These are phyloP conservation scores for Apistogramma diplotaenia DNA, from an alignment of 2,113 vertebrate species.

Conservation along the genomic window DNA sequence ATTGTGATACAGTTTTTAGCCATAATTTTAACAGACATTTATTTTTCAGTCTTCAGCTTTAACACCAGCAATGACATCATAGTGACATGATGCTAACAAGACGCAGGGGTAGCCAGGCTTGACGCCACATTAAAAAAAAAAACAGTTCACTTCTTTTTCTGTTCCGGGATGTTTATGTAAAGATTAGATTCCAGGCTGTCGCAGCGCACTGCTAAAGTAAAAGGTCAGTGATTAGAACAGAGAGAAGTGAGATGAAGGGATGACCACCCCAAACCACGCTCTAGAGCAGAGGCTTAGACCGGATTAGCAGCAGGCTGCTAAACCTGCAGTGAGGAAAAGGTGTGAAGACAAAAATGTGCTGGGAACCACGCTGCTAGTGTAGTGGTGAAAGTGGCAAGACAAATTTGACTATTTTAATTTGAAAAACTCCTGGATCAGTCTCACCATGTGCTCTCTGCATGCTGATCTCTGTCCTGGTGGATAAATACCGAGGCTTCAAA, in stretches of 20 bases:
- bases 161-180: slow-evolving; percentile 16
- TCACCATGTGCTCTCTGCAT: not conserved
- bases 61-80: not conserved
- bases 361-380: not conserved
- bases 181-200: slow-evolving; percentile 28
- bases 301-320: slow-evolving; percentile 49
- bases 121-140: not conserved
- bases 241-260: slow-evolving; percentile 20
- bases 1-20: no score
- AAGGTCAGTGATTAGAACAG: slow-evolving; percentile 11
- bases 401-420: not conserved
- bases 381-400: not conserved
- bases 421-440: not conserved
- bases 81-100: not conserved
- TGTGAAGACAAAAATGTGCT: not conserved
- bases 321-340: slow-evolving; percentile 1
- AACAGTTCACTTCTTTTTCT: not conserved
- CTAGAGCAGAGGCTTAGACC: slow-evolving; percentile 40
- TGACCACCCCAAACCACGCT: slow-evolving; percentile 2
- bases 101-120: not conserved
- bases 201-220: slow-evolving; percentile 1
- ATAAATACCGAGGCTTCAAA: not conserved
- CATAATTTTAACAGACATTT: no score
- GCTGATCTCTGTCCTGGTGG: not conserved
- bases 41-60: not conserved